phyloP scores from a whole-genome alignment of 2,888 invertebrate species.

The Mythimna pallens region DNA sequence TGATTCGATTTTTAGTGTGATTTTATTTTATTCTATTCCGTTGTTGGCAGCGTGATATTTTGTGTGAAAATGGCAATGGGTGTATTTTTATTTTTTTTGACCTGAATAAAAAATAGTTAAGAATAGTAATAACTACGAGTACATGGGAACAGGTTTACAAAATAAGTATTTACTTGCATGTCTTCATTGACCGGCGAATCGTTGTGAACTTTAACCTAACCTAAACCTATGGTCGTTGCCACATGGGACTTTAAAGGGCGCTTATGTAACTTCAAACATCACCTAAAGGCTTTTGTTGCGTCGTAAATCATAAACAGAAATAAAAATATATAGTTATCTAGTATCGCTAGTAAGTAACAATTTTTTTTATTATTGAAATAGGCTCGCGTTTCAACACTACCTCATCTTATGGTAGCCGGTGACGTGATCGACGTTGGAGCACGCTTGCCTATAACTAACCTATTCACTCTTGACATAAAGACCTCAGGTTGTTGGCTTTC shows the following conservation, averaged over 20 bases:
- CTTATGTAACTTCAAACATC: constrained; percentile 51
- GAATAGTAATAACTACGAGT: background rate
- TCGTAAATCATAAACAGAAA: constrained; percentile 21
- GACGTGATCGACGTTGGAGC: background rate
- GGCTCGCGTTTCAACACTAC: too few species aligned
- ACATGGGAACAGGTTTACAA: background rate
- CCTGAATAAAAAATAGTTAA: too few species aligned
- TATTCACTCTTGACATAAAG: too few species aligned
- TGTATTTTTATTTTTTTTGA: too few species aligned
- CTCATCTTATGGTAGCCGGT: too few species aligned
- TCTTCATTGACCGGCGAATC: constrained; percentile 12
- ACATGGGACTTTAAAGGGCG: constrained; percentile 42
- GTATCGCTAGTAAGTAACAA: background rate
- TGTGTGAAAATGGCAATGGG: too few species aligned
- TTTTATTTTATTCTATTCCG: too few species aligned
- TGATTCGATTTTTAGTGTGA: too few species aligned
- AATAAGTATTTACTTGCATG: background rate
- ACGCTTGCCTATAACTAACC: too few species aligned
- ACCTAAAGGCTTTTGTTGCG: constrained; percentile 6
- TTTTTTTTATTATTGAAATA: too few species aligned
- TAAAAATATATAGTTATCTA: background rate
- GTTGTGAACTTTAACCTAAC: constrained; percentile 45
- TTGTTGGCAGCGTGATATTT: too few species aligned
- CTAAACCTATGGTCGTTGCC: constrained; percentile 28
- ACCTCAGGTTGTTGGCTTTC: background rate